Percentiles rank a stretch among this genome's conserved stretches.
Evolutionary conservation across 2,797 vertebrate genomes (phyloP).

Genomic region (Phrynocephalus guinanensis): DNA sequence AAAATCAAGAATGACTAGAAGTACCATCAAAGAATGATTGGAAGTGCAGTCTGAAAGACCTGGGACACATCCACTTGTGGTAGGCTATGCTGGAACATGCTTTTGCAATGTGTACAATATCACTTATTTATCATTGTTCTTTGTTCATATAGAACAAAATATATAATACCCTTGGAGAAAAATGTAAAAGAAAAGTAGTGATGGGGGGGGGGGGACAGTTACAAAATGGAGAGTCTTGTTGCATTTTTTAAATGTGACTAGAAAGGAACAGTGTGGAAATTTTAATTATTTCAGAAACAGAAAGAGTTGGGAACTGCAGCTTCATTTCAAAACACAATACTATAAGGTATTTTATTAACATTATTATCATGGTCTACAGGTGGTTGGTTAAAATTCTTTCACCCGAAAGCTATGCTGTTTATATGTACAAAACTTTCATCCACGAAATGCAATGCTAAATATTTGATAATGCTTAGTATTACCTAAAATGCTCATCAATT

Average conservation of each 20-base stretch:
- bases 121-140: background rate
- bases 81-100: too few species aligned
- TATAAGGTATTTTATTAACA: too few species aligned
- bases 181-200: background rate
- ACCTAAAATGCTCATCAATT: background rate
- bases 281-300: background rate
- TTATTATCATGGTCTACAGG: too few species aligned
- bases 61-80: too few species aligned
- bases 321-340: too few species aligned
- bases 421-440: background rate
- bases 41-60: too few species aligned
- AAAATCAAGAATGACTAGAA: too few species aligned
- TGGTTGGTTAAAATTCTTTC: background rate
- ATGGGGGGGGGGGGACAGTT: background rate
- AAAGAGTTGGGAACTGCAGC: background rate
- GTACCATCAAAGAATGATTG: too few species aligned
- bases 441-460: background rate
- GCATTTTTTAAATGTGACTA: background rate
- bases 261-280: background rate
- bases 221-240: background rate
- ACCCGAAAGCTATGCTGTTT: background rate
- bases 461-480: background rate
- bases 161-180: background rate
- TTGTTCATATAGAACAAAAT: background rate
- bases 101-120: background rate